Conservation (phyloP, 1,140 invertebrate genomes). For the Helicorthomorpha holstii region DNA sequence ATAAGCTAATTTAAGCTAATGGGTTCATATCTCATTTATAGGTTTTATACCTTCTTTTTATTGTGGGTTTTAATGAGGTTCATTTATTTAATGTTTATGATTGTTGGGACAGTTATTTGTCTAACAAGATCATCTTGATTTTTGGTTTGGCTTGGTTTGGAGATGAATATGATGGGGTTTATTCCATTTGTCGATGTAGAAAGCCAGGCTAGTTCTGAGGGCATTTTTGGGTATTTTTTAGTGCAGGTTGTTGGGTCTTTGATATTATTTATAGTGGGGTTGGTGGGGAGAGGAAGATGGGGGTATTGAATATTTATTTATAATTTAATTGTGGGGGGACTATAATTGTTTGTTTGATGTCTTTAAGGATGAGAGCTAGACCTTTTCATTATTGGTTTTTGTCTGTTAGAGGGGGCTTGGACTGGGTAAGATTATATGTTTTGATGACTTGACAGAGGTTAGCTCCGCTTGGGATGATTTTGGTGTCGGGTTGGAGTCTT, state of each 20-base stretch:
- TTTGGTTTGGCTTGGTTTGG: not conserved
- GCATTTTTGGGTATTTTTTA: not conserved
- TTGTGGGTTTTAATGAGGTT: not conserved
- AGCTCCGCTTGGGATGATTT: too few species aligned
- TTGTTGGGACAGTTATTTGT: not conserved
- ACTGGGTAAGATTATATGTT: not conserved
- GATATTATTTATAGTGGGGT: not conserved
- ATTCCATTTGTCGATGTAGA: not conserved
- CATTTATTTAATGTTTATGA: not conserved
- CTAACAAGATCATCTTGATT: not conserved
- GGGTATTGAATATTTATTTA: not conserved
- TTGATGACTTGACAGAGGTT: too few species aligned
- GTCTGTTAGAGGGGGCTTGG: not conserved
- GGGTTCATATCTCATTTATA: not conserved
- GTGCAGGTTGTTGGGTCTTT: not conserved
- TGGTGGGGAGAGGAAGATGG: not conserved
- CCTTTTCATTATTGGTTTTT: not conserved
- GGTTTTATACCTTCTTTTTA: not conserved
- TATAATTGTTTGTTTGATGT: not conserved
- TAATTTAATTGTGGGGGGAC: not conserved
- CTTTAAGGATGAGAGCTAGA: not conserved
- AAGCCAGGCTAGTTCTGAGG: not conserved
- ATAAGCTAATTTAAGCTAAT: not conserved
- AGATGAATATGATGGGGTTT: not conserved
- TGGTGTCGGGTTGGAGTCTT: too few species aligned